A percentile compares a stretch with the other conserved stretches of the same genome.
These are phyloP conservation scores for Drosophila kikkawai DNA, from an alignment of 1,140 invertebrate genomes.

Conservation along the genomic window DNA sequence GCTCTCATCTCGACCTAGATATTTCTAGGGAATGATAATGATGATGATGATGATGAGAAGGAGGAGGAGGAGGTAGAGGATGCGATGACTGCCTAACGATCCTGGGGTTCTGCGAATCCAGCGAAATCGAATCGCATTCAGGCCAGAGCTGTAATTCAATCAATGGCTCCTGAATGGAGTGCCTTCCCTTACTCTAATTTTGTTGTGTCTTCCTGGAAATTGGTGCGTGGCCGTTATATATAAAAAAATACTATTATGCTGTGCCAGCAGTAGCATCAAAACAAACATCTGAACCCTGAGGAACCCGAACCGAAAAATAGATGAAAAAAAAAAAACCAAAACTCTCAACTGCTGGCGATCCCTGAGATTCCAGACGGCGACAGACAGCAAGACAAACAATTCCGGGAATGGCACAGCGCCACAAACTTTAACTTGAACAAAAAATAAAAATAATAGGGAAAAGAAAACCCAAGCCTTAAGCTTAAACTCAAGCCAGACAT, in stretches of 20 bases:
- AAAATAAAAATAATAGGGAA: neutral
- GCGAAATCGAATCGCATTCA: slow-evolving; percentile 46
- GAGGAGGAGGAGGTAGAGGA: neutral
- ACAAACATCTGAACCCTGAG: slow-evolving; percentile 52
- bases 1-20: slow-evolving; percentile 35
- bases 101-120: slow-evolving; percentile 48
- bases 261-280: slow-evolving; percentile 56
- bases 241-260: slow-evolving; percentile 53
- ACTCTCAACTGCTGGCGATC: slow-evolving; percentile 21
- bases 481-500: slow-evolving; percentile 42
- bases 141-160: slow-evolving; percentile 69
- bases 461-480: neutral
- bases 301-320: slow-evolving; percentile 17
- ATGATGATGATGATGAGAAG: slow-evolving; percentile 18
- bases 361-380: slow-evolving; percentile 42
- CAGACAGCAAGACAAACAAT: slow-evolving; percentile 74
- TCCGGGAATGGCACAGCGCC: slow-evolving; percentile 64
- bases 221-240: slow-evolving; percentile 62
- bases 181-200: slow-evolving; percentile 26
- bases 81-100: slow-evolving; percentile 40
- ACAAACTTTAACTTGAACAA: slow-evolving; percentile 43
- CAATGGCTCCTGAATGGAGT: slow-evolving; percentile 71
- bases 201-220: slow-evolving; percentile 54
- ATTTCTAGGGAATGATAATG: slow-evolving; percentile 46
- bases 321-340: slow-evolving; percentile 3